A percentile compares a stretch with the other conserved stretches of the same genome.
phyloP scores from a whole-genome alignment of 2,113 vertebrate genomes.

The Thalassarche chlororhynchos region DNA sequence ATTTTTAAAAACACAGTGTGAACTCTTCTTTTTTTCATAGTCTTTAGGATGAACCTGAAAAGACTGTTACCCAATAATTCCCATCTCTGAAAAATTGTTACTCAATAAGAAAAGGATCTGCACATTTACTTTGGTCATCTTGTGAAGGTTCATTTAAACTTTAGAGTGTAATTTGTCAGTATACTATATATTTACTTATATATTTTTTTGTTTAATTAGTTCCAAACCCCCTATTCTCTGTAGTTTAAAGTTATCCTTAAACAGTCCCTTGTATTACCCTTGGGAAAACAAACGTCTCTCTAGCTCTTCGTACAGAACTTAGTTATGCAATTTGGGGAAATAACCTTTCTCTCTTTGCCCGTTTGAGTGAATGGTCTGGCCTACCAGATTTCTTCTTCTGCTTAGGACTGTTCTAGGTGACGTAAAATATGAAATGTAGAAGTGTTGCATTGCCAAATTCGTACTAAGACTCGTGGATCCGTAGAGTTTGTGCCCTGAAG shows the following conservation, averaged over 20 bases:
- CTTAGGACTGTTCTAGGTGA: background rate
- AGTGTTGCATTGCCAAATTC: background rate
- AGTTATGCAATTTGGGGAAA: background rate
- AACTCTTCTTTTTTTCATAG: background rate
- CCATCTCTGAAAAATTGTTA: background rate
- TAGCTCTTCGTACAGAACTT: background rate
- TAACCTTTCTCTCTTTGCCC: background rate
- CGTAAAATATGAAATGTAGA: background rate
- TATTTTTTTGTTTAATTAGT: background rate
- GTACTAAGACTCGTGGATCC: accelerated
- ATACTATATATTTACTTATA: background rate
- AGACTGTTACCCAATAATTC: background rate
- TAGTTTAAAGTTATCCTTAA: background rate
- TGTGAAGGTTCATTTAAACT: background rate
- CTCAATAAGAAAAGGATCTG: background rate
- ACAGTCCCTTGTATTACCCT: background rate
- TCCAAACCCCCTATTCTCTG: background rate
- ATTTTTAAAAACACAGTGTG: background rate
- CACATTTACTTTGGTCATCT: background rate
- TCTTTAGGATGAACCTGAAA: background rate
- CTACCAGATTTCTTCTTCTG: background rate
- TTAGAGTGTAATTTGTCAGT: background rate
- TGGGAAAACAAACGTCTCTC: background rate
- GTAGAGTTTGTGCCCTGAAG: background rate
- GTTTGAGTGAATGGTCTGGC: background rate